Percentiles rank a stretch among this genome's conserved stretches.
Conservation (phyloP, 2,113 vertebrate genomes). For the Pionites leucogaster region DNA sequence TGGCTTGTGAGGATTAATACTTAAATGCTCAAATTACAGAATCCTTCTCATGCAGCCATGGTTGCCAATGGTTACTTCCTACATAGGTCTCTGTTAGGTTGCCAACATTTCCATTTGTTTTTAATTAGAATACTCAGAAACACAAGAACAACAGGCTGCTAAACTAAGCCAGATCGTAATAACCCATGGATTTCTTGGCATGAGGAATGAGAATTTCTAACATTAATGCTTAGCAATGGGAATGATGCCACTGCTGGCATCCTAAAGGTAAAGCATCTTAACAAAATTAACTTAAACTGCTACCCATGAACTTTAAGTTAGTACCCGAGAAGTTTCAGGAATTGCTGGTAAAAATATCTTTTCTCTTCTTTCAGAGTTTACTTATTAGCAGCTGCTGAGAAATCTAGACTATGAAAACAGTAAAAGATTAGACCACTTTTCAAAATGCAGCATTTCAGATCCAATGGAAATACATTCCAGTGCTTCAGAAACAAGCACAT, state of each 20-base stretch:
- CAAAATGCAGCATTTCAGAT: background rate
- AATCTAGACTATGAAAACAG: background rate
- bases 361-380: background rate
- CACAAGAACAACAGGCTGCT: conserved; percentile 33
- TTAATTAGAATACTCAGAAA: conserved; percentile 37
- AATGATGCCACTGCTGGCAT: background rate
- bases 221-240: background rate
- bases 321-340: background rate
- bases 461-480: background rate
- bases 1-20: background rate
- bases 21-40: conserved; percentile 5
- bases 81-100: background rate
- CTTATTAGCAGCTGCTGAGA: background rate
- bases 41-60: background rate
- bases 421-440: background rate
- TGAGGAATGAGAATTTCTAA: conserved; percentile 16
- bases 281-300: background rate
- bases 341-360: background rate
- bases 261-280: background rate
- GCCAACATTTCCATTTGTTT: conserved; percentile 48
- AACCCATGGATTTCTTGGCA: conserved; percentile 37
- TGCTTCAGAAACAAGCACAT: background rate
- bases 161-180: conserved; percentile 27
- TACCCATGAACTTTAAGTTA: background rate
- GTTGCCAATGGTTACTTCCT: conserved; percentile 43